Conservation (phyloP, 2,113 vertebrate genomes). For the Myodes glareolus region DNA sequence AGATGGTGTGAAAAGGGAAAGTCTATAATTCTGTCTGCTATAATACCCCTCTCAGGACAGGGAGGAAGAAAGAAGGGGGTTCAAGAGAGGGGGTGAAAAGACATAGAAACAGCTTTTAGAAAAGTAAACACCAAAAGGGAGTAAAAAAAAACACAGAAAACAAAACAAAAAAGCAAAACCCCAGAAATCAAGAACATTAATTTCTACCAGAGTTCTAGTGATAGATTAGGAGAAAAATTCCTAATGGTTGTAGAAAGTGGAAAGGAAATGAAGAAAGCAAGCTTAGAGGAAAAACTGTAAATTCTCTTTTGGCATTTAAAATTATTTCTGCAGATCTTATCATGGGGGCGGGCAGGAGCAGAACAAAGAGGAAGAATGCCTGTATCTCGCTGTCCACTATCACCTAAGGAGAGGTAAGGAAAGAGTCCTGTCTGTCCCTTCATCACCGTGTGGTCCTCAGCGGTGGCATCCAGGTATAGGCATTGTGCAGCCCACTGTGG, state of each 20-base stretch:
- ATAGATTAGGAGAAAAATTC: constrained; percentile 90
- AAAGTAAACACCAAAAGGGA: constrained; percentile 32
- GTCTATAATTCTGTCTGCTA: constrained; percentile 70
- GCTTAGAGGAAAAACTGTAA: constrained; percentile 90
- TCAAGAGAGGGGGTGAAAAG: not conserved
- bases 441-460: constrained; percentile 79
- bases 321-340: constrained; percentile 94
- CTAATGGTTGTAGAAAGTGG: constrained; percentile 86
- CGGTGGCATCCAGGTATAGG: constrained; percentile 18
- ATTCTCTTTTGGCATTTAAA: constrained; percentile 92
- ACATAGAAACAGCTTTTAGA: constrained; percentile 19
- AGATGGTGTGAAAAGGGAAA: constrained; percentile 68
- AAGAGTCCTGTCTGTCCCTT: constrained; percentile 83
- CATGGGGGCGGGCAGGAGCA: constrained; percentile 86
- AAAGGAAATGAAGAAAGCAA: constrained; percentile 54
- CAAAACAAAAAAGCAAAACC: not conserved
- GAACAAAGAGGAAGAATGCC: constrained; percentile 90
- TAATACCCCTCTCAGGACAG: constrained; percentile 59
- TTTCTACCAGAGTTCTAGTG: constrained; percentile 78
- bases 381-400: constrained; percentile 86
- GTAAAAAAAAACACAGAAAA: not conserved
- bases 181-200: constrained; percentile 68
- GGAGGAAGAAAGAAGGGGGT: not conserved
- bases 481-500: constrained; percentile 34
- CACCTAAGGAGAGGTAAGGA: constrained; percentile 83